Percentiles rank a stretch among this genome's conserved stretches.
Evolutionary conservation across 2,113 vertebrate genomes (phyloP).

Genomic region (Orthonyx spaldingii): DNA sequence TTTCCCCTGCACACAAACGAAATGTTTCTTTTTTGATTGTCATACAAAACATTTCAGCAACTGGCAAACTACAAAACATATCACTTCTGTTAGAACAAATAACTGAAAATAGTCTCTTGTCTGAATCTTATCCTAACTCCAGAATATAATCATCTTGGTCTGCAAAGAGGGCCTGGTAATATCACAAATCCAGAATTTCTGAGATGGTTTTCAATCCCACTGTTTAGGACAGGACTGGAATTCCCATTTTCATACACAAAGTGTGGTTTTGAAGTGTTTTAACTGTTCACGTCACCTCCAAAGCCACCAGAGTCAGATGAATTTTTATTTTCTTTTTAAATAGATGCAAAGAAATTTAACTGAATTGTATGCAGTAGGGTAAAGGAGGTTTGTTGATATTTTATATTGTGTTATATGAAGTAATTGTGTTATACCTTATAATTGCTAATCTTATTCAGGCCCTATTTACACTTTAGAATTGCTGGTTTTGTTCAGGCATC

Average conservation of each 20-base stretch:
- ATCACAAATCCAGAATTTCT: neutral
- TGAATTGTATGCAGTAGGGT: neutral
- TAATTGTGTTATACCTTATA: neutral
- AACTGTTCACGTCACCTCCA: neutral
- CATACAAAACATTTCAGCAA: neutral
- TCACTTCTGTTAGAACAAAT: neutral
- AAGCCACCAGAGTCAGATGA: neutral
- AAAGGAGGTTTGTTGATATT: neutral
- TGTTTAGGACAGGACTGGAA: neutral
- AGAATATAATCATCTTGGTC: neutral
- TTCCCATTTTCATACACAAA: neutral
- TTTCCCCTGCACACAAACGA: neutral
- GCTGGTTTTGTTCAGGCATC: neutral
- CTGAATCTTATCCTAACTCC: neutral
- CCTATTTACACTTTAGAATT: neutral
- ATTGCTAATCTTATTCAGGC: neutral
- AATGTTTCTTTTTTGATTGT: neutral
- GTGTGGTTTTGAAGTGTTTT: neutral
- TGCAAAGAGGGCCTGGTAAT: neutral
- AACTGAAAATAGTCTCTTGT: neutral
- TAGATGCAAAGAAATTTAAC: neutral
- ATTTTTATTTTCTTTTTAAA: neutral
- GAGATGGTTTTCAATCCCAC: neutral
- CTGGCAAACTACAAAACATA: neutral
- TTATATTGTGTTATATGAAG: neutral